Base-by-base conservation (phyloP, 1,140 invertebrate genomes). In the Meloidogyne hapla region DNA sequence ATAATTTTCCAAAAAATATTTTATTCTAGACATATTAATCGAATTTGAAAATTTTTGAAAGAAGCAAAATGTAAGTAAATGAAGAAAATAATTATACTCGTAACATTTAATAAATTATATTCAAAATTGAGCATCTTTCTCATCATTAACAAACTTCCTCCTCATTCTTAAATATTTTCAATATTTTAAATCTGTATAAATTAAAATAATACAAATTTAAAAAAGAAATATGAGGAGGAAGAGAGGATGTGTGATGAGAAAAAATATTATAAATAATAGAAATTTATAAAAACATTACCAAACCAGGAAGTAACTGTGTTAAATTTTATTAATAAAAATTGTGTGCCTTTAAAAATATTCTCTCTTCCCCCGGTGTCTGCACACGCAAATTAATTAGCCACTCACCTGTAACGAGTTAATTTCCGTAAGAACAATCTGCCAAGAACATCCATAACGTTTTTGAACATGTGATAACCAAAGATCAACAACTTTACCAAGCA, bases 341-440 rank as follows among this genome's bases (percentile, higher is more conserved):
- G 3, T 56, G n/a, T 56, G 18, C 48, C 2, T 56, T 56, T 56
- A 56, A 56, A n/a, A n/a, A n/a, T n/a, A 56, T 56, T 56, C 48
- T 56, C 48, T 56, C 48, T 56, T 56, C 48, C 48, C 48, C 12
- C 48, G 1, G 18, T 33, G 33, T n/a, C n/a, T 56, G 18, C 48
- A 56, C 13, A 56, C 48, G 18, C 8, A 56, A 6, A n/a, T n/a
- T 8, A 56, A 4, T 6, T n/a, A 56, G n/a, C 4, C 12, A n/a
- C 3, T 21, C 3, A 67, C 65, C 65, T 67, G 65, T 8, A 67
- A 15, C 21, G 21, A 18, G 8, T 67, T n/a, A n/a, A 18, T 67
- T 21, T 67, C 65, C 18, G n/a, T 23, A 21, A 67, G 65, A 26
- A 9, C 38, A 70, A 70, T 70, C 45, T 70, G 25, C 69, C 69